These are phyloP conservation scores for Gopherus evgoodei DNA, from an alignment of 2,113 vertebrate species.

Conservation along the genomic window DNA sequence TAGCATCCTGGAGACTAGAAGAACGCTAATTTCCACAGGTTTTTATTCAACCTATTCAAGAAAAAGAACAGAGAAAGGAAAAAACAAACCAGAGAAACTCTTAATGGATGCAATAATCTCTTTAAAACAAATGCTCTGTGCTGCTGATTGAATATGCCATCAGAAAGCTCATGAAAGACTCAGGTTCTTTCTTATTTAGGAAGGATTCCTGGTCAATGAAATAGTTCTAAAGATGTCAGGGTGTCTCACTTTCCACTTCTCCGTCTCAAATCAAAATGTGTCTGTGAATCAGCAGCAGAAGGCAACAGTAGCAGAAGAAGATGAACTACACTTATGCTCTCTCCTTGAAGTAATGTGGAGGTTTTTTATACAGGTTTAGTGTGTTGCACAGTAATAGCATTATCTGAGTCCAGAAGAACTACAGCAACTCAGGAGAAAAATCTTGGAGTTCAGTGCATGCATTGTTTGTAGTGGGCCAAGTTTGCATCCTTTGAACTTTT, in stretches of 20 bases:
- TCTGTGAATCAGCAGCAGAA: neutral
- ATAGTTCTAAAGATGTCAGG: neutral
- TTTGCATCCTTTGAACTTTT: neutral
- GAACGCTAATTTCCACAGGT: accelerated
- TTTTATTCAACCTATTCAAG: neutral
- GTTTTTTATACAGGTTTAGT: neutral
- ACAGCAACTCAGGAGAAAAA: neutral
- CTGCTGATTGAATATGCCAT: neutral
- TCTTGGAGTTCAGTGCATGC: neutral
- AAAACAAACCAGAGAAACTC: neutral
- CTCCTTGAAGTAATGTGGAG: neutral
- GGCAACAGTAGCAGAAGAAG: neutral
- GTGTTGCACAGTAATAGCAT: neutral
- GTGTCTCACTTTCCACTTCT: neutral
- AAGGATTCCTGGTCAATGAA: neutral
- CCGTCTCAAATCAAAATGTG: neutral
- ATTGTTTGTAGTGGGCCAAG: no score
- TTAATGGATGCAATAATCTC: neutral
- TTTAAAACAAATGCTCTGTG: accelerated
- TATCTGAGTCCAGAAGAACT: neutral
- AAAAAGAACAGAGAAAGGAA: neutral
- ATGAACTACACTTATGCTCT: neutral
- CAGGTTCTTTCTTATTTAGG: neutral
- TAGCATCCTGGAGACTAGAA: neutral
- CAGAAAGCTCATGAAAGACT: neutral